Conservation (phyloP, 2,888 invertebrate genomes). For the Lutraria lutraria region DNA sequence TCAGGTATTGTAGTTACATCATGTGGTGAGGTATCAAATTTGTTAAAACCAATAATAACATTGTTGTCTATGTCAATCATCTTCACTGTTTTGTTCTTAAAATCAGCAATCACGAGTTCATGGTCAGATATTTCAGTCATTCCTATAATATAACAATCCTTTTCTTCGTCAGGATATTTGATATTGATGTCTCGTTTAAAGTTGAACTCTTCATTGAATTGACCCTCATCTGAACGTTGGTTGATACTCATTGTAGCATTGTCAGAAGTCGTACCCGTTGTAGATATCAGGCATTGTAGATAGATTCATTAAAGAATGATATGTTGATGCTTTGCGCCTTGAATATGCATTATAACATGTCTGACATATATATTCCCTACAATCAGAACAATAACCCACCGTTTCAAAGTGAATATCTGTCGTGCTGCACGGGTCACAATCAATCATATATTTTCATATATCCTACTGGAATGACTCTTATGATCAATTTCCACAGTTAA, state of each 20-base stretch:
- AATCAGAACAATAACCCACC: slow-evolving; percentile 7
- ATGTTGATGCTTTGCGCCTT: slow-evolving; percentile 3
- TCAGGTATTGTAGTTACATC: too few species aligned
- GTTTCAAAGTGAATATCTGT: background rate
- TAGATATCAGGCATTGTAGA: too few species aligned
- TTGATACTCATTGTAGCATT: too few species aligned
- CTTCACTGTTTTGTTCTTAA: too few species aligned
- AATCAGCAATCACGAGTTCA: background rate
- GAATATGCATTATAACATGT: background rate
- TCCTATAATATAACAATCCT: background rate
- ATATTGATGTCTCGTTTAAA: background rate
- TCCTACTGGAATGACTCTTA: too few species aligned
- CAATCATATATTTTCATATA: background rate
- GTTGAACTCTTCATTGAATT: background rate
- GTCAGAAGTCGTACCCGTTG: too few species aligned
- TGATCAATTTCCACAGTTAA: too few species aligned
- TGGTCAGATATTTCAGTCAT: background rate
- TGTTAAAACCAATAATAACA: too few species aligned
- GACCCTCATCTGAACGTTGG: too few species aligned
- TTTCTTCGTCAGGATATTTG: too few species aligned
- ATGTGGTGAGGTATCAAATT: too few species aligned
- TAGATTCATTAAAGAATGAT: slow-evolving; percentile 16
- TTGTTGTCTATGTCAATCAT: too few species aligned
- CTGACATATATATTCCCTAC: background rate
- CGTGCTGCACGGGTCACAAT: slow-evolving; percentile 3